Base-by-base conservation (phyloP, 2,888 invertebrate genomes). In the Limnephilus lunatus region DNA sequence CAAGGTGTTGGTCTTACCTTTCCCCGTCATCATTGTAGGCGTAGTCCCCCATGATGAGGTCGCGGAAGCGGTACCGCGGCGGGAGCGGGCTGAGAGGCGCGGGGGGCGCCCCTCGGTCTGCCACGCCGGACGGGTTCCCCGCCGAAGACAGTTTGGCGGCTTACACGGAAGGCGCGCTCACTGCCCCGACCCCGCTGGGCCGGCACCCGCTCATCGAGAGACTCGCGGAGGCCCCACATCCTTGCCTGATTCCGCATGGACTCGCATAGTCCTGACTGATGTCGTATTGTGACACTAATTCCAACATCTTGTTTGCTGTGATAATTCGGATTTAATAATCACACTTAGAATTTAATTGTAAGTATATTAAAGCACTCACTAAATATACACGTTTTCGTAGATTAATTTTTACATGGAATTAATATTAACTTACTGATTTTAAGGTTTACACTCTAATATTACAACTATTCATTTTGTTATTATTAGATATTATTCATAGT, bases 1-100 rank as follows among this genome's bases (percentile, higher is more conserved):
- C 32, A 12, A 83, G 83, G 83, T 31, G 30, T 68, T 25, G 0
- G 3, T 95, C 96, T 96, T 95, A 98, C 98, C 98, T 97, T 96
- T 98, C 97, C 85, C 97, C 97, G 94, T 97, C 97, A 94, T 98
- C 98, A 94, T 97, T 97, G 95, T 97, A 97, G 30, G 97, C 97
- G 95, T 97, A 97, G 95, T 98, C 98, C 86, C 98, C 98, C 94
- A 97, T 96, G 94, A 98, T 97, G 94, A 98, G 96, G 95, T 98
- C 98, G 93, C 98, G 96, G 94, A 98, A 97, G 91, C 98, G 96
- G 95, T 98, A 98, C 94, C 98, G 95, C 85, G 98, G 97, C 85
- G 97, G 97, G 92, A 97, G 94, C 91, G 96, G 95, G 82, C 91
- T 88, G 86, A 35, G 91, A 48, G 91, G 68, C 68, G 68, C 91